phyloP scores from a whole-genome alignment of 2,113 vertebrate species.

The Reinhardtius hippoglossoides region DNA sequence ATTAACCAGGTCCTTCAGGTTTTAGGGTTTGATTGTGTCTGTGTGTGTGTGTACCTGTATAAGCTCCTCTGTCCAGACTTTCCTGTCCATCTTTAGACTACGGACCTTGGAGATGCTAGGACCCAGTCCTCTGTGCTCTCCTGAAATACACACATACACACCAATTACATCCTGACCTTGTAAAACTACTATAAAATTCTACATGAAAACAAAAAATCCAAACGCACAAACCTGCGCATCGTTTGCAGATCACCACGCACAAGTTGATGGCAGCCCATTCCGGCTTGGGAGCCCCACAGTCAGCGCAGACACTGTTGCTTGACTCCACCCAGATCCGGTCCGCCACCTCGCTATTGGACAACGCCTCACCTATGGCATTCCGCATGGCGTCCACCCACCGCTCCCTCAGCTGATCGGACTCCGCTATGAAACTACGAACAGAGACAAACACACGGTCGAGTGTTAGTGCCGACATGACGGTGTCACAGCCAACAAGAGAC shows the following conservation, averaged over 20 bases:
- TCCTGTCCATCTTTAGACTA: constrained; percentile 97
- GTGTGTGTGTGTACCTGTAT: constrained; percentile 84
- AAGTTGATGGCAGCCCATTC: constrained; percentile 97
- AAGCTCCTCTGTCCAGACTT: constrained; percentile 94
- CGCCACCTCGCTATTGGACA: constrained; percentile 91
- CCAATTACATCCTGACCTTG: neutral
- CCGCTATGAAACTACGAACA: constrained; percentile 86
- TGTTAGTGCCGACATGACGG: constrained; percentile 37
- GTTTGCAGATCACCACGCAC: constrained; percentile 93
- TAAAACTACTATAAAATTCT: constrained; percentile 12
- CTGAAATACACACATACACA: constrained; percentile 65
- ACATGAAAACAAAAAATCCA: neutral
- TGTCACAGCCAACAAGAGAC: neutral
- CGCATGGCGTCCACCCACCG: constrained; percentile 93
- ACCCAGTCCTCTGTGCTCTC: constrained; percentile 91
- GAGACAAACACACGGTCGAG: constrained; percentile 19
- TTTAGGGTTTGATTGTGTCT: neutral
- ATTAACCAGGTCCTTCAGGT: too few species aligned
- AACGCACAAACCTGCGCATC: constrained; percentile 88
- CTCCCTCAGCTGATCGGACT: constrained; percentile 88
- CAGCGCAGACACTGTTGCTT: constrained; percentile 89
- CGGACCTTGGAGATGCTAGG: constrained; percentile 92
- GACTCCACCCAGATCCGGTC: constrained; percentile 88
- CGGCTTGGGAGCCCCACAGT: constrained; percentile 86
- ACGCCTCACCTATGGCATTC: constrained; percentile 86